These are phyloP conservation scores for Urocyon cinereoargenteus DNA, from an alignment of 2,797 vertebrate genomes.

Conservation along the genomic window DNA sequence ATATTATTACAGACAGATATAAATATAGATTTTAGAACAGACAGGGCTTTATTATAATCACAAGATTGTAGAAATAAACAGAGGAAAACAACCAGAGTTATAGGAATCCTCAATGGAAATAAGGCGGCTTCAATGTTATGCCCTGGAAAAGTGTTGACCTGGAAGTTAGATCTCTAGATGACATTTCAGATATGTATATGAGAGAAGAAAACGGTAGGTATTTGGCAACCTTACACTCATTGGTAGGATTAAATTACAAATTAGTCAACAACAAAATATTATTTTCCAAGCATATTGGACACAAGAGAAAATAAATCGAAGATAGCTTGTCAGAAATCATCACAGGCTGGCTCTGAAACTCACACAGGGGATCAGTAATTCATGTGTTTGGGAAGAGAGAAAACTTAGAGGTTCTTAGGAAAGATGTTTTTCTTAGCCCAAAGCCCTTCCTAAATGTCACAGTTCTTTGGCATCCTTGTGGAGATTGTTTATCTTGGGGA, in stretches of 20 bases:
- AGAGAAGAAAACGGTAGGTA: constrained; percentile 36
- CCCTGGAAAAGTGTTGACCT: neutral
- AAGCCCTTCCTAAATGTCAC: constrained; percentile 78
- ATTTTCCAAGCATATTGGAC: constrained; percentile 76
- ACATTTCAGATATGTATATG: constrained; percentile 32
- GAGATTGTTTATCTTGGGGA: constrained; percentile 76
- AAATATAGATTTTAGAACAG: neutral
- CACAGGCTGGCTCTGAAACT: constrained; percentile 69
- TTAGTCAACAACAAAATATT: constrained; percentile 73
- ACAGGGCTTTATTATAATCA: neutral
- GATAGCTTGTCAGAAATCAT: constrained; percentile 71
- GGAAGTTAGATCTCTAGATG: neutral
- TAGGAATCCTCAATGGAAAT: neutral
- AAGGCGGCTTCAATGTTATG: neutral
- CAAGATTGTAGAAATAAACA: neutral
- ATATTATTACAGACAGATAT: neutral
- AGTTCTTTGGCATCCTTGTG: constrained; percentile 78
- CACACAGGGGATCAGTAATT: constrained; percentile 83
- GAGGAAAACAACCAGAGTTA: neutral
- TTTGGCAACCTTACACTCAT: constrained; percentile 77
- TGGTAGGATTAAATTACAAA: constrained; percentile 69
- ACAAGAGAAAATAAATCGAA: constrained; percentile 84
- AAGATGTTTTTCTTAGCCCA: constrained; percentile 78
- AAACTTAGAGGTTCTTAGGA: constrained; percentile 80
- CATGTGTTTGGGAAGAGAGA: constrained; percentile 75